Evolutionary conservation across 2,797 vertebrate species (phyloP).

Genomic region (Hydrocynus forskahlii): DNA sequence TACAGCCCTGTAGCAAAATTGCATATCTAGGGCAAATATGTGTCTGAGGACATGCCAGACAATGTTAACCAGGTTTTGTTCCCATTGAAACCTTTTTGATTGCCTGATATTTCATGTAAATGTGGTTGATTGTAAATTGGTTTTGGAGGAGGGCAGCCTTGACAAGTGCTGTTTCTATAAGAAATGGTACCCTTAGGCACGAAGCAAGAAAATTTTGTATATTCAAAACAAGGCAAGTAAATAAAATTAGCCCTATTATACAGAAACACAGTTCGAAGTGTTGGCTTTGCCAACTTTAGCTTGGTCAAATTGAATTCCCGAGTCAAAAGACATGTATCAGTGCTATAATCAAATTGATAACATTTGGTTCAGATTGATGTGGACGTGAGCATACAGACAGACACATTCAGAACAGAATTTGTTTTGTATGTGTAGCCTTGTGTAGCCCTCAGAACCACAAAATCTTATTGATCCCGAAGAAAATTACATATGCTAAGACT

Average conservation of each 20-base stretch:
- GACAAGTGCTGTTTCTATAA: background rate
- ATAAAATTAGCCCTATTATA: background rate
- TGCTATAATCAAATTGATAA: too few relatives aligned
- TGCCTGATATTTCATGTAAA: slow-evolving; percentile 21
- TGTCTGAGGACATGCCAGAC: slow-evolving; percentile 20
- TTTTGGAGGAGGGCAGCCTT: background rate
- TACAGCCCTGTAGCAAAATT: slow-evolving; percentile 27
- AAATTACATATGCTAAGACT: too few relatives aligned
- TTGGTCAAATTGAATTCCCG: background rate
- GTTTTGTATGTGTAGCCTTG: too few relatives aligned
- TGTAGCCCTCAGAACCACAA: too few relatives aligned
- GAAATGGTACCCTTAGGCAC: too few relatives aligned
- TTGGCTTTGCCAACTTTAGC: background rate
- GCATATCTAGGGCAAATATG: slow-evolving; percentile 27
- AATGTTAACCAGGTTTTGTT: slow-evolving; percentile 8
- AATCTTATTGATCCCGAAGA: too few relatives aligned
- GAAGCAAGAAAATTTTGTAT: background rate
- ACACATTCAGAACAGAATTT: too few relatives aligned
- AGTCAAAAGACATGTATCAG: too few relatives aligned
- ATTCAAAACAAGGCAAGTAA: background rate
- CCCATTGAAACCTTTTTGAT: slow-evolving; percentile 24
- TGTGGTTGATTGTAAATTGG: slow-evolving; percentile 21
- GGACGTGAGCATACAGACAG: too few relatives aligned
- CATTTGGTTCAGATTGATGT: too few relatives aligned
- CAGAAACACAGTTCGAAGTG: background rate